Evolutionary conservation across 1,140 invertebrate species (phyloP).

Genomic region (Drosophila mauritiana): DNA sequence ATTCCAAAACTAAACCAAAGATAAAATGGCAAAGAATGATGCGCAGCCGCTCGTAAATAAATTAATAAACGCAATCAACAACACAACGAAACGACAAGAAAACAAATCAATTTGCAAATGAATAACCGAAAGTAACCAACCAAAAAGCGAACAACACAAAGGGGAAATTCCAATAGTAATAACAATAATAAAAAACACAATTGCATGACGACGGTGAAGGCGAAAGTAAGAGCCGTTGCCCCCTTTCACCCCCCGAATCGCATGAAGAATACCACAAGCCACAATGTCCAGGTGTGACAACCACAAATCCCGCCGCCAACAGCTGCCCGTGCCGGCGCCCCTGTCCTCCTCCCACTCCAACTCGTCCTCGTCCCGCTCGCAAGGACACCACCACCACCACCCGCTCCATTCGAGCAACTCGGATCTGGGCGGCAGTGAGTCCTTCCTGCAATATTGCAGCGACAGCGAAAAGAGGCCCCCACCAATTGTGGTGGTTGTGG

Average conservation of each 20-base stretch:
- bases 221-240: constrained; percentile 44
- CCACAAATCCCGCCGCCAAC: constrained; percentile 53
- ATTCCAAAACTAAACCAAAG: constrained; percentile 75
- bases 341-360: constrained; percentile 12
- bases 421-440: constrained; percentile 62
- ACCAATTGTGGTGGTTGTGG: constrained; percentile 84
- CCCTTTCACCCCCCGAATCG: constrained; percentile 22
- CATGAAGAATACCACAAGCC: constrained; percentile 44
- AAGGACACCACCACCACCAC: constrained; percentile 8
- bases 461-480: constrained; percentile 78
- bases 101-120: constrained; percentile 75
- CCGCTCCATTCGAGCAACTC: constrained; percentile 26
- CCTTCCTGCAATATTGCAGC: constrained; percentile 79
- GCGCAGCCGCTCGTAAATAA: constrained; percentile 51
- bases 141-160: constrained; percentile 45
- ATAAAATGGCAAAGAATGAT: constrained; percentile 79
- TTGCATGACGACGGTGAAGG: constrained; percentile 63
- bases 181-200: constrained; percentile 11
- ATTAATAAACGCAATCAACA: constrained; percentile 47
- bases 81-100: constrained; percentile 25
- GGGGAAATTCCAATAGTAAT: constrained; percentile 24
- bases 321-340: constrained; percentile 50
- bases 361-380: constrained; percentile 4
- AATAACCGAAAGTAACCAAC: constrained; percentile 69
- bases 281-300: constrained; percentile 53